phyloP scores from a whole-genome alignment of 2,113 vertebrate genomes.

The Pelusios castaneus region DNA sequence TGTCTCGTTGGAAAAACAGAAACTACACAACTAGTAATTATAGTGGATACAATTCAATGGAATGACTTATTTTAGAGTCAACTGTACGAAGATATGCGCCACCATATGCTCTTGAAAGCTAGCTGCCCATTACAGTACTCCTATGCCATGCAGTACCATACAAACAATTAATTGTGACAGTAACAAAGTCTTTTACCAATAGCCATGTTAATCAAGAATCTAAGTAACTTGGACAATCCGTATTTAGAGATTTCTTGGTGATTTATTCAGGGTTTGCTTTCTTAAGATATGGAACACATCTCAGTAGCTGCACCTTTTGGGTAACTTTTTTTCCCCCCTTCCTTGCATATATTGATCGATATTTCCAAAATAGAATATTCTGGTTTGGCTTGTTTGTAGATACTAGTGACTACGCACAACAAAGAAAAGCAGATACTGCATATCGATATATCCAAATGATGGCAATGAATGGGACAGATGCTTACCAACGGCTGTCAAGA shows the following conservation, averaged over 20 bases:
- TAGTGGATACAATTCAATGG: background rate
- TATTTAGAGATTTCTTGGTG: slow-evolving; percentile 6
- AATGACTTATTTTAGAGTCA: background rate
- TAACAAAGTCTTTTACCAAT: slow-evolving; percentile 40
- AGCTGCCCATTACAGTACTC: background rate
- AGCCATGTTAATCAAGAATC: slow-evolving; percentile 12
- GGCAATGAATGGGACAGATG: slow-evolving; percentile 76
- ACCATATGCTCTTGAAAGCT: background rate
- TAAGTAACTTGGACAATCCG: slow-evolving; percentile 33
- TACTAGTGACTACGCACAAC: slow-evolving; percentile 41
- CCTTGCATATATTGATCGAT: background rate
- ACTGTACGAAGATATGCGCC: background rate
- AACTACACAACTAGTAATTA: slow-evolving; percentile 4
- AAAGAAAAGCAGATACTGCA: slow-evolving; percentile 68
- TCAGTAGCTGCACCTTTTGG: background rate
- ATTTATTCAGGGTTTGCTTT: slow-evolving; percentile 57
- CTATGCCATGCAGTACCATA: slow-evolving; percentile 63
- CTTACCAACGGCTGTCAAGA: slow-evolving; percentile 82
- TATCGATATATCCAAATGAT: slow-evolving; percentile 51
- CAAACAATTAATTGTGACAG: background rate
- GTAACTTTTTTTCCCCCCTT: background rate
- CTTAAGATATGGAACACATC: background rate
- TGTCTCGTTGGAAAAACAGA: background rate
- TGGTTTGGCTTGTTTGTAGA: slow-evolving; percentile 1
- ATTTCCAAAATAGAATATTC: background rate